These are phyloP conservation scores for Halesus radiatus DNA, from an alignment of 1,140 invertebrate species.

Conservation along the genomic window DNA sequence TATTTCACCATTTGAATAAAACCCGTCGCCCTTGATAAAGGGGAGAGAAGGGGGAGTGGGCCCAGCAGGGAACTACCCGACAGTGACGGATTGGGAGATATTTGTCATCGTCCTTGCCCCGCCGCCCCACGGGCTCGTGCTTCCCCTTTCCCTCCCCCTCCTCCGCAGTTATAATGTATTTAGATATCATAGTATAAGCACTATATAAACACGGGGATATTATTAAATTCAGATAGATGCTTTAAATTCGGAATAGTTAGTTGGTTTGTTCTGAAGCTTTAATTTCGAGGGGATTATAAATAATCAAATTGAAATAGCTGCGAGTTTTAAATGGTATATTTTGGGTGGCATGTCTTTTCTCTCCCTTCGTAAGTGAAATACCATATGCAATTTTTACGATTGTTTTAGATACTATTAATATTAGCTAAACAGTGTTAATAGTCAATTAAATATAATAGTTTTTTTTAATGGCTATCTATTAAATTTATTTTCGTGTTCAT, in stretches of 20 bases:
- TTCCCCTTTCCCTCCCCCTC: background rate
- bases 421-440: too few species aligned
- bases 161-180: constrained; percentile 50
- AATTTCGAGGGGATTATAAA: background rate
- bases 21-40: constrained; percentile 19
- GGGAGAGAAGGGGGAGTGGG: constrained; percentile 2
- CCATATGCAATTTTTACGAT: too few species aligned
- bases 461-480: too few species aligned
- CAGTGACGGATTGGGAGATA: constrained; percentile 56
- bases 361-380: too few species aligned
- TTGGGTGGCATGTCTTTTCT: too few species aligned
- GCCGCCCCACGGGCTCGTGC: background rate
- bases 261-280: background rate
- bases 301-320: too few species aligned
- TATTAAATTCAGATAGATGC: constrained; percentile 56
- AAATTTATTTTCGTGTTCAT: too few species aligned
- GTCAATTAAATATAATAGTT: too few species aligned
- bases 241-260: background rate
- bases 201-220: constrained; percentile 55
- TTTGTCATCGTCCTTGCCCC: constrained; percentile 56
- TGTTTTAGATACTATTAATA: too few species aligned
- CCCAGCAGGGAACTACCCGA: constrained; percentile 33
- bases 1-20: too few species aligned
- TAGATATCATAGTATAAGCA: constrained; percentile 57
- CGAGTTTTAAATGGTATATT: too few species aligned